These are phyloP conservation scores for Ceratotherium simum DNA, from an alignment of 2,113 vertebrate species.

Conservation along the genomic window DNA sequence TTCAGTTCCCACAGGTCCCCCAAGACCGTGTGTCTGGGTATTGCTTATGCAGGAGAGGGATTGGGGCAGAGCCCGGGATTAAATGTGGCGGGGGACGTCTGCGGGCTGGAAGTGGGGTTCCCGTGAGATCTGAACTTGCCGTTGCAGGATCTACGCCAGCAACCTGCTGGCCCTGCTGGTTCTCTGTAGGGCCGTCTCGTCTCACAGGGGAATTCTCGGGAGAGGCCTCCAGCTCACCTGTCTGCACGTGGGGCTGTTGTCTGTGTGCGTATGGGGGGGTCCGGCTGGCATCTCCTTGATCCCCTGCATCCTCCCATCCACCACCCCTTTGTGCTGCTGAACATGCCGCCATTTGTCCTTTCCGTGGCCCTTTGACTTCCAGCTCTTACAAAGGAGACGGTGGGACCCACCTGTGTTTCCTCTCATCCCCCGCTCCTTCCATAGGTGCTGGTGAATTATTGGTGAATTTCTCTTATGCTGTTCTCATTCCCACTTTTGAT, in stretches of 20 bases:
- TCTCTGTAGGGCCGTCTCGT: rapidly evolving
- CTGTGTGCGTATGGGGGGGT: too few species aligned
- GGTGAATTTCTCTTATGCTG: too few species aligned
- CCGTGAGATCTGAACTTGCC: rapidly evolving
- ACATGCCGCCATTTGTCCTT: rapidly evolving
- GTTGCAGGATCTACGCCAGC: rapidly evolving
- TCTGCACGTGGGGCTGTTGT: neutral
- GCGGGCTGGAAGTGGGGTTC: neutral
- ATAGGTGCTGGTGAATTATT: rapidly evolving
- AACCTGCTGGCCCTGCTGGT: rapidly evolving
- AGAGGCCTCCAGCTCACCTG: neutral
- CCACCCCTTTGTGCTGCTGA: too few species aligned
- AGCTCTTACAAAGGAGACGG: rapidly evolving
- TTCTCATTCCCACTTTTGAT: neutral
- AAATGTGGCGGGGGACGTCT: neutral
- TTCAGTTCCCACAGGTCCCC: neutral
- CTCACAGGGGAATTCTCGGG: too few species aligned
- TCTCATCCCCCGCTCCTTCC: too few species aligned
- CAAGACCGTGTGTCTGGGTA: neutral
- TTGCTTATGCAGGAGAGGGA: too few species aligned
- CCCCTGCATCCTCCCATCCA: rapidly evolving
- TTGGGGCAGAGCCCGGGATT: neutral
- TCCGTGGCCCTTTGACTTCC: neutral
- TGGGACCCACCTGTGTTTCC: rapidly evolving
- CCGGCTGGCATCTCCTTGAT: rapidly evolving